These are phyloP conservation scores for Tetragnatha versicolor DNA, from an alignment of 1,140 invertebrate species.

Conservation along the genomic window DNA sequence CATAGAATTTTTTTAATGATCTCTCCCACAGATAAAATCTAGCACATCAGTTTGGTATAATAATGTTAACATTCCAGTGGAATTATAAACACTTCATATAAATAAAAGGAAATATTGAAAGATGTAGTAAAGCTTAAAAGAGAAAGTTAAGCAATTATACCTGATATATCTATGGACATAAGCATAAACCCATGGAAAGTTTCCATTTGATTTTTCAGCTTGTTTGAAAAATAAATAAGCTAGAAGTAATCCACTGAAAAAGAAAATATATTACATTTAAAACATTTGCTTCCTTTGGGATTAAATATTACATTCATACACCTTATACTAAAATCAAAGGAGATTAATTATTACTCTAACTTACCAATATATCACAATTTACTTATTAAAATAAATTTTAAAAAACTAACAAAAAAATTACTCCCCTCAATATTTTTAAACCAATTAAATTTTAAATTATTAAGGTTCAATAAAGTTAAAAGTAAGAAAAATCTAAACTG, in stretches of 20 bases:
- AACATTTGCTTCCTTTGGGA: background rate
- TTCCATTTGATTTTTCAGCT: background rate
- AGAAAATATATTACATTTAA: background rate
- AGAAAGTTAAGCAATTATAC: background rate
- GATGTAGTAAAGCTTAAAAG: background rate
- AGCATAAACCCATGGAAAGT: constrained; percentile 21
- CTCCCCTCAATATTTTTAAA: background rate
- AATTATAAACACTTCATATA: background rate
- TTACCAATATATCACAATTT: background rate
- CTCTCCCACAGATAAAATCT: background rate
- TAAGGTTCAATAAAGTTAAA: background rate
- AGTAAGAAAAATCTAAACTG: background rate
- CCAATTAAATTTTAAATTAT: background rate
- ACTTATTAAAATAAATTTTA: background rate
- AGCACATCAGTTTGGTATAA: background rate
- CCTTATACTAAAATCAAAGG: background rate
- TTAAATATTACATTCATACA: background rate
- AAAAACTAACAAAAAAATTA: background rate
- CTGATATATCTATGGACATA: constrained; percentile 33
- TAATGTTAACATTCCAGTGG: background rate
- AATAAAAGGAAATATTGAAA: background rate
- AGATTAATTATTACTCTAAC: background rate
- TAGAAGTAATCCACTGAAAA: constrained; percentile 31
- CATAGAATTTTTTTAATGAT: background rate
- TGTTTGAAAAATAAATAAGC: constrained; percentile 26